Percentiles rank a stretch among this genome's conserved stretches.
Conservation (phyloP, 2,113 vertebrate genomes). For the Trichomycterus rosablanca region DNA sequence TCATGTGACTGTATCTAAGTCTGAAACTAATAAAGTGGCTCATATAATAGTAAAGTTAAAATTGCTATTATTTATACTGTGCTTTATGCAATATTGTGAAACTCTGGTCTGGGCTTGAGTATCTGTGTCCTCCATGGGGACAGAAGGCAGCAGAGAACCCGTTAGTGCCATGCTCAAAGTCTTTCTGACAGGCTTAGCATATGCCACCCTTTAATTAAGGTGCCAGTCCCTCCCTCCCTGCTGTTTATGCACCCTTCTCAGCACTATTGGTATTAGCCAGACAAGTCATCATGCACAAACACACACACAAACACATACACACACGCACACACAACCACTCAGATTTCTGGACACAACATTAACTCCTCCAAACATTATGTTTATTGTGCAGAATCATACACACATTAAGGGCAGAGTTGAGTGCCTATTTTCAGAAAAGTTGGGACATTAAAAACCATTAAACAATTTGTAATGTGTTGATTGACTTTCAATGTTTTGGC, state of each 20-base stretch:
- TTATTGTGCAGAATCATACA: too few species aligned
- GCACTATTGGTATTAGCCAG: slow-evolving; percentile 26
- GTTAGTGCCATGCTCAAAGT: slow-evolving; percentile 76
- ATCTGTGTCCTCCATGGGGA: slow-evolving; percentile 58
- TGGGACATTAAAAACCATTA: too few species aligned
- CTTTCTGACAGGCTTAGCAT: slow-evolving; percentile 73
- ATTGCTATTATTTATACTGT: too few species aligned
- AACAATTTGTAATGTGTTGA: too few species aligned
- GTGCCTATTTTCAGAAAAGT: too few species aligned
- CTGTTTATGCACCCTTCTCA: slow-evolving; percentile 56
- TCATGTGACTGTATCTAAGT: too few species aligned
- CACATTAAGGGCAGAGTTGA: too few species aligned
- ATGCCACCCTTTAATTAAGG: slow-evolving; percentile 80
- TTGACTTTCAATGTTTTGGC: too few species aligned
- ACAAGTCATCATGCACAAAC: slow-evolving; percentile 21
- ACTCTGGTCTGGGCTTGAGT: slow-evolving; percentile 11
- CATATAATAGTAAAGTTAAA: too few species aligned
- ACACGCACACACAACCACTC: slow-evolving; percentile 8
- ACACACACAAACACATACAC: not conserved
- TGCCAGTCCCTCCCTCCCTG: slow-evolving; percentile 67
- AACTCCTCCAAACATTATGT: not conserved
- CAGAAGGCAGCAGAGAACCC: slow-evolving; percentile 69
- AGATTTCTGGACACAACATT: not conserved
- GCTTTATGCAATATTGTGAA: not conserved
- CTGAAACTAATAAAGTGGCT: too few species aligned